Percentiles rank a stretch among this genome's conserved stretches.
Evolutionary conservation across 37 sponge, comb jelly and placozoan species (phyloP).

Genomic region (Chondrilla cf. caribensis): DNA sequence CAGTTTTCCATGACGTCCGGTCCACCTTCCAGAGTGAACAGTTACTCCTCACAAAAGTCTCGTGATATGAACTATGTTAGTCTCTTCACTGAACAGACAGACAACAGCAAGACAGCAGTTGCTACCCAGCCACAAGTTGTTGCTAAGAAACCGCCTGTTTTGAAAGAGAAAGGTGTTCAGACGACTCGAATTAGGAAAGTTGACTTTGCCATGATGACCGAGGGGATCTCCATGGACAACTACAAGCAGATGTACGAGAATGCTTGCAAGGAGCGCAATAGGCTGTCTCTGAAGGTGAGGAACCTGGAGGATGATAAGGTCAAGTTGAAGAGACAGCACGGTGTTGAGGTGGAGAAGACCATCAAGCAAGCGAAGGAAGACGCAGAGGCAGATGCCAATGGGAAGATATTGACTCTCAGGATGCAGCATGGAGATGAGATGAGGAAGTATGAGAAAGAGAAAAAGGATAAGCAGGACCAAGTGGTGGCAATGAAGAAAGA

Average conservation of each 20-base stretch:
- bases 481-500: not conserved
- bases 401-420: not conserved
- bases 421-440: not conserved
- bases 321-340: constrained; percentile 7
- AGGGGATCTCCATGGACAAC: not conserved
- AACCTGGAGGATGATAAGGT: constrained; percentile 18
- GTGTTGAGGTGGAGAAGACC: constrained; percentile 18
- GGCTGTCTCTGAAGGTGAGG: not conserved
- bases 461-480: constrained; percentile 19
- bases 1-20: not conserved
- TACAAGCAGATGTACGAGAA: constrained; percentile 22
- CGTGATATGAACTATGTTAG: not conserved
- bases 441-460: constrained; percentile 11
- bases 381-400: not conserved
- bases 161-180: constrained; percentile 10
- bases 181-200: constrained; percentile 3
- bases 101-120: not conserved
- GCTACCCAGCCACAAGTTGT: not conserved
- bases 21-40: not conserved
- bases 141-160: not conserved
- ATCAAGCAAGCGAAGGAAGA: not conserved
- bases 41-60: not conserved
- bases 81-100: too few relatives aligned
- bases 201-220: not conserved
- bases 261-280: not conserved